Base-by-base conservation (phyloP, 2,797 vertebrate genomes). In the Orestias chungarensis region DNA sequence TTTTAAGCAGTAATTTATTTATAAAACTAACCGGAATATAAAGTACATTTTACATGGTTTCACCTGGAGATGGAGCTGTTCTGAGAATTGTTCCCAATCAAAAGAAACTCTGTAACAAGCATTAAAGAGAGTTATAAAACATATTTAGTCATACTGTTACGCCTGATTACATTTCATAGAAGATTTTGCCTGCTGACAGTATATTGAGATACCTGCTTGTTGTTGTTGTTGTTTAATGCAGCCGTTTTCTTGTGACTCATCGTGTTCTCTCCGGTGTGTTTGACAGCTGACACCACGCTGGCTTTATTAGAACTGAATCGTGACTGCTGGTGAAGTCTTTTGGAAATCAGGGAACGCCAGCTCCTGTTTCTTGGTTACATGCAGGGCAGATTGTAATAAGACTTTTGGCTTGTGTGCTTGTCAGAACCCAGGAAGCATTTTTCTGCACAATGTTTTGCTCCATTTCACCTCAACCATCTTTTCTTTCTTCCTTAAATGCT, bases 231-330 rank as follows among this genome's bases (percentile, higher is more conserved):
- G n/a, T 73, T 38, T n/a, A 52, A 42, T 80, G 49, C 14, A 40
- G 74, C 75, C 72, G 50, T 76, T 75, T 74, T 72, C 35, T 66
- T 76, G 71, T 73, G 76, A 80, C 49, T 14, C 11, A 50, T 50
- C 20, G 9, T 80, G 66, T 80, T 84, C 83, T 73, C 71, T 76
- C 73, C 42, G n/a, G 73, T 66, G 52, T n/a, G 68, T 84, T 76
- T 66, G 64, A 65, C 71, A 69, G 76, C 71, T 74, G 66, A 66
- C 66, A 61, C 55, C 42, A 68, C 33, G 80, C 54, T 70, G 73
- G 42, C 71, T 87, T 81, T 80, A 84, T 79, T 74, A 73, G 52
- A 59, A 76, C 44, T 69, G 9, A 77, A 62, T 64, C 47, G 27
- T 70, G 67, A 83, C 73, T 79, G 65, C 66, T 79, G 35, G 55